Evolutionary conservation across 2,888 invertebrate species (phyloP).

Genomic region (Stenodema calcarata): DNA sequence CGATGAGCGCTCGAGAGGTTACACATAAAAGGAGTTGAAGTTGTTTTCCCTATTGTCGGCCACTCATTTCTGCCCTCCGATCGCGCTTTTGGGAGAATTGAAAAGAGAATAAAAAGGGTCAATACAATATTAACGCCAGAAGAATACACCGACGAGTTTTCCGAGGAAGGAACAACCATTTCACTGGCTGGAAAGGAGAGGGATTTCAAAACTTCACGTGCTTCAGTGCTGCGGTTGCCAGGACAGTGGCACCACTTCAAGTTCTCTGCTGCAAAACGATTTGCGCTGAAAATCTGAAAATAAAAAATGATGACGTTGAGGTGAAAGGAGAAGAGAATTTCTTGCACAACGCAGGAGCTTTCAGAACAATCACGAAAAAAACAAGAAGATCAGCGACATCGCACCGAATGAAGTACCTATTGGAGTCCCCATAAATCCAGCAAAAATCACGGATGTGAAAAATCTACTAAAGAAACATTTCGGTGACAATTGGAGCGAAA

Average conservation of each 20-base stretch:
- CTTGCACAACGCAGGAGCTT: conserved; percentile 15
- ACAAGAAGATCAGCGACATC: conserved; percentile 18
- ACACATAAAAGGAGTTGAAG: neutral
- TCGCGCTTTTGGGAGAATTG: conserved; percentile 6
- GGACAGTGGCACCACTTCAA: conserved; percentile 57
- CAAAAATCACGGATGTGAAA: too few relatives aligned
- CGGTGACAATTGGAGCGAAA: neutral
- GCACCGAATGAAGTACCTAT: neutral
- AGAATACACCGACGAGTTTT: neutral
- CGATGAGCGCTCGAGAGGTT: neutral
- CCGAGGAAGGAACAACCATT: conserved; percentile 42
- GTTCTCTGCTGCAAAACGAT: conserved; percentile 54
- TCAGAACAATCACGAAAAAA: conserved; percentile 14
- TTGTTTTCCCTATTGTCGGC: neutral
- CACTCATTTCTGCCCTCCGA: conserved; percentile 25
- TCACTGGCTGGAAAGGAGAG: conserved; percentile 51
- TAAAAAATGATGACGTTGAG: conserved; percentile 26
- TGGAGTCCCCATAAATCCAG: conserved; percentile 7
- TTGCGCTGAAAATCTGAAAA: conserved; percentile 48
- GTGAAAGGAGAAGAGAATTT: neutral
- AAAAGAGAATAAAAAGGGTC: neutral
- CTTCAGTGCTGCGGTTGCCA: conserved; percentile 53
- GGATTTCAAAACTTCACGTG: conserved; percentile 55
- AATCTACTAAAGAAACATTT: too few relatives aligned
- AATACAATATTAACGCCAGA: neutral